Base-by-base conservation (phyloP, 2,797 vertebrate species). In the Bradypodion ventrale region DNA sequence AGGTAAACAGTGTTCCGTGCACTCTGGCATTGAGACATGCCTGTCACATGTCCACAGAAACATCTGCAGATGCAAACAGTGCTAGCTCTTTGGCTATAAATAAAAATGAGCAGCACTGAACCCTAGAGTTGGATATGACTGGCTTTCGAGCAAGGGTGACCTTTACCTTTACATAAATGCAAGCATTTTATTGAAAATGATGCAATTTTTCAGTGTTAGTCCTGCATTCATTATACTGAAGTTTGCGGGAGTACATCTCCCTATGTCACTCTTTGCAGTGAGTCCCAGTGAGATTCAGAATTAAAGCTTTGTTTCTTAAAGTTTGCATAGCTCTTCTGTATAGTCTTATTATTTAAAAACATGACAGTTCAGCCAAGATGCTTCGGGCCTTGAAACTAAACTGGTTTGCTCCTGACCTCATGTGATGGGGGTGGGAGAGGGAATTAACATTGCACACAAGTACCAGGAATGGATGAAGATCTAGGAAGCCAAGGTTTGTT, bases 121-220 rank as follows among this genome's bases (percentile, higher is more conserved):
- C n/a, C n/a, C n/a, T n/a, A n/a, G n/a, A n/a, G n/a, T n/a, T n/a
- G n/a, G n/a, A n/a, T n/a, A n/a, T n/a, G n/a, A n/a, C n/a, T n/a
- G n/a, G n/a, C n/a, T n/a, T n/a, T n/a, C n/a, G n/a, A n/a, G n/a
- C n/a, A n/a, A n/a, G n/a, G n/a, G n/a, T n/a, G n/a, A n/a, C n/a
- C n/a, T n/a, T n/a, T n/a, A n/a, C n/a, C n/a, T n/a, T n/a, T n/a
- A n/a, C 12, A 74, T 85, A 87, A 73, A 3, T 80, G 1, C 1
- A 82, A 87, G 52, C 19, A 1, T 79, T 79, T 80, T 65, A 79
- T 85, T 69, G 80, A 91, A 90, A 78, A 87, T 83, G 12, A 65
- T 85, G 12, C 8, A 40, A n/a, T 84, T 89, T 85, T 63, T 85
- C 40, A 86, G 74, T 42, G 60, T 84, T 69, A 66, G 44, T 89